Base-by-base conservation (phyloP, 1,140 invertebrate species). In the Leptinotarsa defecta region DNA sequence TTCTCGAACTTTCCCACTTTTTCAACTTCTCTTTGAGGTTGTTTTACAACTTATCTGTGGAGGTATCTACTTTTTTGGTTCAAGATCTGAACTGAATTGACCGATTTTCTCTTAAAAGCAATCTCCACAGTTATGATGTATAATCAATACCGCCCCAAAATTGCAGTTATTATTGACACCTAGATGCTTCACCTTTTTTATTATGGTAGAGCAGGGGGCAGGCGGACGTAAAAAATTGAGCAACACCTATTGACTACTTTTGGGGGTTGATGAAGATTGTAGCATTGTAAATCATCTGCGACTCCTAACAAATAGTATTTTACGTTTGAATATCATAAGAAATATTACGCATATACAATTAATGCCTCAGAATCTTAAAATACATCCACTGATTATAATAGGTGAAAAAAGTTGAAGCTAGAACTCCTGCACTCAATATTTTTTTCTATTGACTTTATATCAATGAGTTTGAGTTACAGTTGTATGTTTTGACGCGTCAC, bases 201-300 rank as follows among this genome's bases (percentile, higher is more conserved):
- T 3, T 27, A 69, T 8, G 43, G 24, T 52, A 71, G 34, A 48
- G 69, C 34, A 48, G 20, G 48, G 52, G 48, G 5, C 15, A 48
- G 52, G 22, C n/a, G 69, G 69, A 71, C 69, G 69, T 71, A 71
- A 71, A 71, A 71, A 71, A 71, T 71, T 71, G 69, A 71, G 69
- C 69, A 71, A 71, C 69, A 71, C 48, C 69, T 71, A 71, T 52
- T 71, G 57, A 48, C 69, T 71, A 71, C 13, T 65, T 48, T 43
- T 43, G 34, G 34, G 8, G 8, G 64, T 67, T 24, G 19, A 67
- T 67, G 64, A 67, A 20, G 43, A 48, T 43, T 68, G 43, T 67
- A 43, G 49, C 6, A 68, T 67, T 48, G 34, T 68, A 17, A 43
- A 68, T 43, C n/a, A 19, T 43, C 17, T 48, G 19, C 6, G 48